Evolutionary conservation across 2,888 invertebrate species (phyloP), one percentile per base, ranked within the genome.

Genomic region (Cybosia mesomella): DNA sequence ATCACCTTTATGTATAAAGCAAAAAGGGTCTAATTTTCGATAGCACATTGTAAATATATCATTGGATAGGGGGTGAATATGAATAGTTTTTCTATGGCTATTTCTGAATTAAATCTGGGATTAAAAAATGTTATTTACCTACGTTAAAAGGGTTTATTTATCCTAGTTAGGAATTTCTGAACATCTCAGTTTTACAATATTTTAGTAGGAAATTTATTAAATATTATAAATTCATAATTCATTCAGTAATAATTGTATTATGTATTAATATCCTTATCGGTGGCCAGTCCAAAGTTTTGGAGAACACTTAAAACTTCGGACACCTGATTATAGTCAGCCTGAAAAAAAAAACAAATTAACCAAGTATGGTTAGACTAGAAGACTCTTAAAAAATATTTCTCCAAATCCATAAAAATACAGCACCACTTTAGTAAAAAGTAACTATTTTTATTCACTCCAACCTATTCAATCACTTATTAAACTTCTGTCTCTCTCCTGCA

Each of bases 401-500:
- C 9, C 10, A 21, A n/a, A 21, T 53, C 9, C 21, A 9, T 49
- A 10, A 24, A 24, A 13, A 57, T 18, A 57, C 28, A 10, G 2
- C 0, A 24, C 28, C 15, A 13, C 22, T 32, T 39, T 15, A 58
- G 21, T 5, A 49, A 58, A 57, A 28, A 53, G 8, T 10, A 18
- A 55, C 59, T 21, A 39, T 60, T 60, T 36, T 11, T 63, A 68
- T 64, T 70, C 70, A 71, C 70, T 32, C 60, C 67, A 64, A 65
- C 64, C 77, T 75, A 81, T 68, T 74, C 80, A 73, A 70, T 67
- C 74, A 73, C 76, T 72, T 70, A 79, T 71, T 76, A 76, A 73
- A 80, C 76, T 78, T 81, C 79, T 86, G 83, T 88, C 86, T 87
- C 83, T 89, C 87, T 85, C 88, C 88, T 91, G 93, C 92, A 92